Conservation (phyloP, 2,113 vertebrate genomes). For the Ageneiosus marmoratus region DNA sequence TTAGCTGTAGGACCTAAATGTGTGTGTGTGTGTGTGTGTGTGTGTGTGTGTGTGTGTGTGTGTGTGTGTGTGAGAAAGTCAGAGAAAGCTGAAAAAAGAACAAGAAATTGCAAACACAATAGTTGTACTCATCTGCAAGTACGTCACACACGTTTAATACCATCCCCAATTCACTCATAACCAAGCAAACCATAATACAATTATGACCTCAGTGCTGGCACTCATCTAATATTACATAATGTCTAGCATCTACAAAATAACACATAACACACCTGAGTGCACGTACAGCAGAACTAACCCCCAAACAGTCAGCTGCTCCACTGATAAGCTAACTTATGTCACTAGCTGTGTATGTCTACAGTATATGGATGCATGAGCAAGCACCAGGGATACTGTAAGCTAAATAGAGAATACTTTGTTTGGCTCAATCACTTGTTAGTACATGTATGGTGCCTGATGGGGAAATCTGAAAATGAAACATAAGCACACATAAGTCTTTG, state of each 20-base stretch:
- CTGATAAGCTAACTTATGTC: neutral
- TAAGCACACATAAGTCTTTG: constrained; percentile 15
- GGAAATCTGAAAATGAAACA: neutral
- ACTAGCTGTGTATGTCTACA: neutral
- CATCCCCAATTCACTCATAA: constrained; percentile 19
- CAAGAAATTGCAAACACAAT: neutral
- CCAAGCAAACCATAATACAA: constrained; percentile 29
- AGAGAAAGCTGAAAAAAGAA: neutral
- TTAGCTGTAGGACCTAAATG: constrained; percentile 4
- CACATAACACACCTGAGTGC: constrained; percentile 22
- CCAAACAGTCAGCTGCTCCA: constrained; percentile 14
- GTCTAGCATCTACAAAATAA: neutral
- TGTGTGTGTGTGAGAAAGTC: neutral
- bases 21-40: neutral
- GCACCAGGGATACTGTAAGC: constrained; percentile 18
- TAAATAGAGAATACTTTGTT: neutral
- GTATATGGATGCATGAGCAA: constrained; percentile 29
- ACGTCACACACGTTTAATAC: constrained; percentile 10
- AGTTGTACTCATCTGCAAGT: neutral
- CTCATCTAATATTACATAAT: constrained; percentile 37
- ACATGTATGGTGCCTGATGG: constrained; percentile 15
- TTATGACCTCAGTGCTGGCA: constrained; percentile 26
- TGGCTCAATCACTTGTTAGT: neutral
- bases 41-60: neutral
- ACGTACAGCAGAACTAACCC: constrained; percentile 28